Conservation (phyloP, 2,797 vertebrate genomes). For the Halcyon badia region DNA sequence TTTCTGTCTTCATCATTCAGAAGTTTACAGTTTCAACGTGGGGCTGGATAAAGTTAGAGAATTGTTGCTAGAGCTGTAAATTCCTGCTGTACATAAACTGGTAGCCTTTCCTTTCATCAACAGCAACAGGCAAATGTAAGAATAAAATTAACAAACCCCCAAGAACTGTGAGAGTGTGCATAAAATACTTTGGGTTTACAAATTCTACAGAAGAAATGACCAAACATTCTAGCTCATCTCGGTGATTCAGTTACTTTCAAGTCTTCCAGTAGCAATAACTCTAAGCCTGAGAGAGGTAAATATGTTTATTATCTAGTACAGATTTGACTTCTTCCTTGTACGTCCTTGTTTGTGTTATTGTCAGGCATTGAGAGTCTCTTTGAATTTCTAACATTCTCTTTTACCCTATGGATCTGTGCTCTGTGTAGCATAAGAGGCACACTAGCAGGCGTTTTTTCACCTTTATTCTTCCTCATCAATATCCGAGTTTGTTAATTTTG, state of each 20-base stretch:
- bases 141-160: not conserved
- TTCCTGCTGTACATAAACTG: slow-evolving; percentile 12
- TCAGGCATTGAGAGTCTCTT: slow-evolving; percentile 47
- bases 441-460: not conserved
- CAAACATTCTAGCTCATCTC: not conserved
- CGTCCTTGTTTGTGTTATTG: slow-evolving; percentile 34
- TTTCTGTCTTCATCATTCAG: not conserved
- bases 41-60: not conserved
- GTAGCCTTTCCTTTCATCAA: not conserved
- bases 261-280: slow-evolving; percentile 9
- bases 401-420: slow-evolving; percentile 39
- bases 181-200: not conserved
- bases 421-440: not conserved
- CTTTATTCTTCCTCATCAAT: not conserved
- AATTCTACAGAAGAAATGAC: not conserved
- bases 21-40: not conserved
- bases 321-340: slow-evolving; percentile 38
- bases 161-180: not conserved
- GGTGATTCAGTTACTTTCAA: not conserved
- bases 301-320: slow-evolving; percentile 31
- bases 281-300: slow-evolving; percentile 35
- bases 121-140: not conserved
- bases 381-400: slow-evolving; percentile 55
- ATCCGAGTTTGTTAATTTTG: not conserved
- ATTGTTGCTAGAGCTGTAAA: not conserved